Evolutionary conservation across 2,113 vertebrate species (phyloP).

Genomic region (Mus spicilegus): DNA sequence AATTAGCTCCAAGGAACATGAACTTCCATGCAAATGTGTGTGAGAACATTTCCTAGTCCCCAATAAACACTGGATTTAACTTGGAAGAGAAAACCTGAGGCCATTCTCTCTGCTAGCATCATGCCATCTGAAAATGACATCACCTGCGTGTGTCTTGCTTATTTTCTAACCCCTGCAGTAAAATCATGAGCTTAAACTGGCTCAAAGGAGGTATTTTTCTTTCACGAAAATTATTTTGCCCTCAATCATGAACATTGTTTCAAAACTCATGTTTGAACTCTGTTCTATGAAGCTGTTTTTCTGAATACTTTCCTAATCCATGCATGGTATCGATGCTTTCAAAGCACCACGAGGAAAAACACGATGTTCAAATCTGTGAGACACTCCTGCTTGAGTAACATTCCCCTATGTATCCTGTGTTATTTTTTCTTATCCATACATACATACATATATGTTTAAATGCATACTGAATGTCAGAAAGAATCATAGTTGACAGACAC

Average conservation of each 20-base stretch:
- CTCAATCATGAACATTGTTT: constrained; percentile 57
- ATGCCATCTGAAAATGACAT: constrained; percentile 51
- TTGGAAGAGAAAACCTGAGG: constrained; percentile 5
- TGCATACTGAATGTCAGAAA: background rate
- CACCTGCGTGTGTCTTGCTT: constrained; percentile 10
- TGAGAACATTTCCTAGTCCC: background rate
- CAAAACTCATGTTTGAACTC: constrained; percentile 39
- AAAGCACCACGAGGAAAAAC: background rate
- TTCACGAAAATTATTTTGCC: constrained; percentile 62
- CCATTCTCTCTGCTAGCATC: constrained; percentile 44
- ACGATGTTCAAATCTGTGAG: background rate
- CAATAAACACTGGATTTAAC: constrained; percentile 14
- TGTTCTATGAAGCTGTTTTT: constrained; percentile 52
- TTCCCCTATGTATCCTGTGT: background rate
- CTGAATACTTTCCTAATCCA: constrained; percentile 18
- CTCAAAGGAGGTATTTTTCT: constrained; percentile 62
- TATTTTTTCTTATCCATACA: background rate
- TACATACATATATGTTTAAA: background rate
- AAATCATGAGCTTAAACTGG: constrained; percentile 50
- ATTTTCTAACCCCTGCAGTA: constrained; percentile 54
- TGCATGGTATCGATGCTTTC: constrained; percentile 1
- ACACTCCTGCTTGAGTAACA: background rate
- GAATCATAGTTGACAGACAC: background rate
- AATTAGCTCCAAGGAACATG: background rate
- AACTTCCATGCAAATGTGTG: background rate